These are phyloP conservation scores for Plebejus melissa DNA, from an alignment of 2,888 invertebrate species.

Conservation along the genomic window DNA sequence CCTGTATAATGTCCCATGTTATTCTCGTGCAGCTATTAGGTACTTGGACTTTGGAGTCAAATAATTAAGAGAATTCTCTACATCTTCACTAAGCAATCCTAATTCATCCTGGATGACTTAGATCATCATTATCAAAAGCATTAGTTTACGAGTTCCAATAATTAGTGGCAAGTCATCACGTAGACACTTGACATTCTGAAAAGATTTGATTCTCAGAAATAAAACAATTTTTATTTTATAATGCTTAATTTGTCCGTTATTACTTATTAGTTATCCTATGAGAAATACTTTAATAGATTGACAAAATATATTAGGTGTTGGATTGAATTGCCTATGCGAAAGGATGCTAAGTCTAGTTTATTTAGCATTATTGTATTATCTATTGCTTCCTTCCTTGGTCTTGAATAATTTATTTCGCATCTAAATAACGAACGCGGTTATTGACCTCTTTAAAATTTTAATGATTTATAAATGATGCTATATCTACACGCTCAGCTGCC, in stretches of 20 bases:
- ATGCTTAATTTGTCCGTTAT: no score
- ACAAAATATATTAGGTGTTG: no score
- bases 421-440: neutral
- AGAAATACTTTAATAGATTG: no score
- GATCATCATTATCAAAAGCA: no score
- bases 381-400: conserved; percentile 6
- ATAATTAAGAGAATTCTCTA: neutral
- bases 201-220: no score
- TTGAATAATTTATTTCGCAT: neutral
- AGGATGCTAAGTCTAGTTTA: neutral
- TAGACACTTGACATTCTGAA: no score
- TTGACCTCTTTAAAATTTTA: conserved; percentile 10
- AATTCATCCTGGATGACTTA: no score
- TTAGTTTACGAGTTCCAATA: no score
- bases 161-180: no score
- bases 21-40: neutral
- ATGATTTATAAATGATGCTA: conserved; percentile 1
- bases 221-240: no score
- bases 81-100: no score
- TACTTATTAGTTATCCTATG: no score
- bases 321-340: neutral
- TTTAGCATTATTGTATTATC: conserved; percentile 5
- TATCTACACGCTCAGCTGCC: conserved; percentile 10
- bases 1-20: conserved; percentile 23
- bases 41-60: neutral